Base-by-base conservation (phyloP, 1,140 invertebrate species). In the Trichonephila clavipes region DNA sequence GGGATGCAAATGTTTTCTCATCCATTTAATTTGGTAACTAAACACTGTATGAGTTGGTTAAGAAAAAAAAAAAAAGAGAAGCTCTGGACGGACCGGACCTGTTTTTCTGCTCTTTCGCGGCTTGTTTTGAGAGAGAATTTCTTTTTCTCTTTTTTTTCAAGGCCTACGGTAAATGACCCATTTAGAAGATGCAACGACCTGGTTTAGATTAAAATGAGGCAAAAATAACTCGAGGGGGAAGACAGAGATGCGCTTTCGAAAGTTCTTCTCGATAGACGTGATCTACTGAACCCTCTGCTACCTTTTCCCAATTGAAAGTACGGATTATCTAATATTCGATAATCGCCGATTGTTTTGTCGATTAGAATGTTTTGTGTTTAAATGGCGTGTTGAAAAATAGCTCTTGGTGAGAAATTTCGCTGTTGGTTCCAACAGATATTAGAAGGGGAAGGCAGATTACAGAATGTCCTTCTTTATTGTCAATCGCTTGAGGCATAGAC, bases 151-250 rank as follows among this genome's bases (percentile, higher is more conserved):
- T 19, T 85, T 59, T 40, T 64, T 87, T 64, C 85, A 87, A 87
- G 61, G 28, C 85, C 24, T 34, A 12, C 7, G 59, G 85, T 34
- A 64, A 87, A 34, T 87, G 85, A 87, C 85, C 85, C 61, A 87
- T 87, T 87, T 87, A 86, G 59, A 62, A 62, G 85, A 62, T 87
- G 59, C 85, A 64, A 28, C 59, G 85, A 40, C 85, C 85, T 87
- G 85, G 85, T 87, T 87, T 87, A 61, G 59, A 87, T 87, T 14
- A 16, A 18, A 87, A 87, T 64, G 7, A 87, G 85, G 85, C 34
- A 64, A 64, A 87, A 64, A 64, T 62, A 87, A 28, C 72, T 24
- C 21, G 40, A 58, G 58, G 40, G 34, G 51, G 10, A 51, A 51
- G 51, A 51, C 51, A 12, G 51, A 51, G 51, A 51, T 51, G 12